Evolutionary conservation across 2,888 invertebrate genomes (phyloP).

Genomic region (Lasioglossum malachurum): DNA sequence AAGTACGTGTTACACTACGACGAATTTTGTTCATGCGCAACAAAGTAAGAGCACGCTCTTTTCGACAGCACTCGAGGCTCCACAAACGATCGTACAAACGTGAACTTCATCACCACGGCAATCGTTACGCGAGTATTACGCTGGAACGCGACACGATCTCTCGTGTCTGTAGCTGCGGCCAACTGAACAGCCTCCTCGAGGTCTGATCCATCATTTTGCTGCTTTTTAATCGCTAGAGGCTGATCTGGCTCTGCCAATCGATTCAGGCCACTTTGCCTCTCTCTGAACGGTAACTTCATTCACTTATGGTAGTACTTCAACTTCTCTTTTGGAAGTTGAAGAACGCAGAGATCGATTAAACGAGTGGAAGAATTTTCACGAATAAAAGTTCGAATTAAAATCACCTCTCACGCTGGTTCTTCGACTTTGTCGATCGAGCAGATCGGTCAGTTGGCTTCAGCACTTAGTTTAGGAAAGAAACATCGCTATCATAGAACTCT

Average conservation of each 20-base stretch:
- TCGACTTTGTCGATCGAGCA: background rate
- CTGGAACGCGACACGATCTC: constrained; percentile 56
- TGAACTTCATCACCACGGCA: constrained; percentile 23
- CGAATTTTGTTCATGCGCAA: background rate
- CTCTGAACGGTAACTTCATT: background rate
- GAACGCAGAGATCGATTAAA: background rate
- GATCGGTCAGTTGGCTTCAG: constrained; percentile 26
- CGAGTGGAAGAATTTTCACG: background rate
- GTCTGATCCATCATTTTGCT: background rate
- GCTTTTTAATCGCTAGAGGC: background rate
- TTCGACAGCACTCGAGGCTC: constrained; percentile 20
- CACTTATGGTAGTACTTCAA: background rate
- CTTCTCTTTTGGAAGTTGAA: background rate
- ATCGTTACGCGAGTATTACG: constrained; percentile 65
- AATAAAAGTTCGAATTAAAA: background rate
- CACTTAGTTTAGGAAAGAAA: constrained; percentile 35
- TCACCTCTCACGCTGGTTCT: too few relatives aligned
- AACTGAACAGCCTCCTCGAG: constrained; percentile 5
- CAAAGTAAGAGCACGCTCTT: constrained; percentile 12
- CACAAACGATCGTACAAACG: constrained; percentile 17
- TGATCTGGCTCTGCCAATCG: background rate
- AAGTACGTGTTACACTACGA: background rate
- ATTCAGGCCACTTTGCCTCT: background rate
- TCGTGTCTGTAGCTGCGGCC: constrained; percentile 37
- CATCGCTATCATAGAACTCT: constrained; percentile 62